phyloP scores from a whole-genome alignment of 2,797 vertebrate species.

The Botia kubotai region DNA sequence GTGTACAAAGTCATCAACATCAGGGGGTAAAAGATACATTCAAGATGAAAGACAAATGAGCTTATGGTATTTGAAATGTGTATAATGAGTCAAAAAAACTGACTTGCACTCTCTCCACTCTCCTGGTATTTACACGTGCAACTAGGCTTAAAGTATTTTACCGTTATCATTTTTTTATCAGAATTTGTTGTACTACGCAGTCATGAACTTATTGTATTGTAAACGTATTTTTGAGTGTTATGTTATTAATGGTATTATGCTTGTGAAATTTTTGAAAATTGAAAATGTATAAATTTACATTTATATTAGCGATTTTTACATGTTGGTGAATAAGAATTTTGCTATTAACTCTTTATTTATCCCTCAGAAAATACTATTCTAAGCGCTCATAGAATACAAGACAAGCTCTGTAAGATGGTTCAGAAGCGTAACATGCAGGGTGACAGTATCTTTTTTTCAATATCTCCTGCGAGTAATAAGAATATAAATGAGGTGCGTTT shows the following conservation, averaged over 20 bases:
- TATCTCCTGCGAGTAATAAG: conserved; percentile 28
- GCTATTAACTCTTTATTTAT: not conserved
- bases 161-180: not conserved
- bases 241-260: too few species aligned
- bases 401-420: not conserved
- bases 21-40: conserved; percentile 35
- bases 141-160: conserved; percentile 13
- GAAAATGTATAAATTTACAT: too few species aligned
- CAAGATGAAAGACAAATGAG: conserved; percentile 37
- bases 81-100: conserved; percentile 43
- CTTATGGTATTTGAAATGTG: conserved; percentile 37
- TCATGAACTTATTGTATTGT: not conserved
- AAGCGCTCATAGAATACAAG: not conserved
- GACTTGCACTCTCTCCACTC: conserved; percentile 20
- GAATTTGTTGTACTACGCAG: not conserved
- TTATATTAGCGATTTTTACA: not conserved
- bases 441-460: conserved; percentile 3
- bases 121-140: conserved; percentile 9
- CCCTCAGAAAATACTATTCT: not conserved
- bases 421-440: conserved; percentile 16
- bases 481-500: conserved; percentile 22
- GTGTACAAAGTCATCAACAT: conserved; percentile 51
- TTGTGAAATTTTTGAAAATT: too few species aligned
- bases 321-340: not conserved
- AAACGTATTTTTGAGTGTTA: not conserved